Evolutionary conservation across 2,113 vertebrate species (phyloP), one percentile per base, ranked within the genome.

Genomic region (Phrynosoma platyrhinos): DNA sequence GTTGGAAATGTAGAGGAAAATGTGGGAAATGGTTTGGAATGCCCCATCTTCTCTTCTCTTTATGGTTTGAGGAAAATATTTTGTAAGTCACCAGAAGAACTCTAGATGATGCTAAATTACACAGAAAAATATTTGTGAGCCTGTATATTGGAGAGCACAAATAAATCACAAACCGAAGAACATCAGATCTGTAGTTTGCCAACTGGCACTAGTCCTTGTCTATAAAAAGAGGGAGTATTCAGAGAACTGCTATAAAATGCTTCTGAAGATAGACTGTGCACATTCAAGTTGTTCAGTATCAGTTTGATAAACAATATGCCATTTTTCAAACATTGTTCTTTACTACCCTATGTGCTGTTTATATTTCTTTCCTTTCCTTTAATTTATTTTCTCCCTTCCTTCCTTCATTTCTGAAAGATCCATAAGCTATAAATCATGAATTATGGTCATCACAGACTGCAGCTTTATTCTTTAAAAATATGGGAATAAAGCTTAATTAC

Each of bases 101-200:
- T 42, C n/a, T 32, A 69, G 68, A 30, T 55, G 20, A 55, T 27
- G 68, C 25, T 0, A 2, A 79, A 75, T 32, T 0, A 32, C 21
- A 21, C n/a, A 71, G n/a, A 4, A 47, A 1, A 16, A 42, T 69
- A 21, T 30, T n/a, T 55, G 16, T n/a, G 68, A 72, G 6, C 40
- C 27, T 79, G 7, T 27, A 55, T 30, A 5, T 71, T 1, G 0
- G 55, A 13, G 12, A 9, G 10, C 58, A 81, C 25, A 25, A 81
- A 27, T 82, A 89, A 86, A 36, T 77, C 85, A 62, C 55, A 77
- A 83, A 81, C 42, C 42, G 62, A 8, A 23, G 3, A n/a, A 30
- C 4, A 2, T 0, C 7, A 23, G 0, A 14, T 78, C 64, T 78
- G 64, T 36, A 32, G 32, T 23, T 36, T 81, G 25, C 53, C 36